phyloP scores from a whole-genome alignment of 53 echinoderm and acorn worm genomes.

The Hippasteria phrygiana region DNA sequence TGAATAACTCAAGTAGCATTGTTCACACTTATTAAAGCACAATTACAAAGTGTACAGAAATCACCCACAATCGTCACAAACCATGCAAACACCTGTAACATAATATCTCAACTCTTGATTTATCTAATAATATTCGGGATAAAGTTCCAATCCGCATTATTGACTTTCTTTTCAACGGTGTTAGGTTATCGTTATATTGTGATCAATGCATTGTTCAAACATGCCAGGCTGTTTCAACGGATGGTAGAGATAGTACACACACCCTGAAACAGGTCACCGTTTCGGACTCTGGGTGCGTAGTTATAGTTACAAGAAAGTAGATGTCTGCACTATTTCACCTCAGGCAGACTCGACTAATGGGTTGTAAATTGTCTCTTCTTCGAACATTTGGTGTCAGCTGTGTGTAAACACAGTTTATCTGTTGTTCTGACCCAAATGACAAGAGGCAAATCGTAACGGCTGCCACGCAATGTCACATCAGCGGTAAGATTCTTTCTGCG shows the following conservation, averaged over 20 bases:
- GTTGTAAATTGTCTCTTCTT: neutral
- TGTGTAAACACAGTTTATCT: too few species aligned
- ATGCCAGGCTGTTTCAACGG: neutral
- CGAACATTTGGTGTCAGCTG: neutral
- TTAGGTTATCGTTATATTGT: conserved; percentile 11
- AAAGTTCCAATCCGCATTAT: neutral
- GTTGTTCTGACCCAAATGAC: too few species aligned
- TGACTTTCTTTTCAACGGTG: conserved; percentile 6
- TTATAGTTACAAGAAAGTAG: neutral
- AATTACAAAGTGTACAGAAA: too few species aligned
- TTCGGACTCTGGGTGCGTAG: neutral
- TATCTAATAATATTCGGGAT: neutral
- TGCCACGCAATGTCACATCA: too few species aligned
- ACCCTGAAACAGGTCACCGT: neutral
- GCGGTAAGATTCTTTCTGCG: too few species aligned
- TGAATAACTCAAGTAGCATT: too few species aligned
- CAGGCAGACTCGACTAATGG: too few species aligned
- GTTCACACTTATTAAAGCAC: too few species aligned
- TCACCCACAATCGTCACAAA: too few species aligned
- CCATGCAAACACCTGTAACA: neutral
- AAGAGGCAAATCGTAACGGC: too few species aligned
- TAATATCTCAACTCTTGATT: neutral
- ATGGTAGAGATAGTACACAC: neutral
- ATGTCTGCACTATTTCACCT: neutral
- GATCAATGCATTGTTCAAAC: neutral